phyloP scores from a whole-genome alignment of 2,797 vertebrate species.

The Sebastiscus tertius region DNA sequence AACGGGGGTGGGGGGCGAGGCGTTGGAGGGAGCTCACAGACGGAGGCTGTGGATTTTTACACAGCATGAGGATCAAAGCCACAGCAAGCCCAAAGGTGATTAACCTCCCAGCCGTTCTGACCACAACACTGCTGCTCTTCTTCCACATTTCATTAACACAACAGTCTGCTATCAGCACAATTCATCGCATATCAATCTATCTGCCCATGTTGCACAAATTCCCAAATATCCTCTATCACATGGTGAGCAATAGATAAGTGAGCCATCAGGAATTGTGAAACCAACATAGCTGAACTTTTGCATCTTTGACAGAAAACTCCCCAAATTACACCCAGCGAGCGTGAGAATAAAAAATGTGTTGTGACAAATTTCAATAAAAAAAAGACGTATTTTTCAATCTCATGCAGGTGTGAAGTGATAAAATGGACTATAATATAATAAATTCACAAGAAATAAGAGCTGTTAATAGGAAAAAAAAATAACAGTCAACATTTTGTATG shows the following conservation, averaged over 20 bases:
- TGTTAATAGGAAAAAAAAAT: neutral
- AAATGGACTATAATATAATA: neutral
- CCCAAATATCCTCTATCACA: neutral
- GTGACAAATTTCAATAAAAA: neutral
- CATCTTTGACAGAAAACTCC: constrained; percentile 1
- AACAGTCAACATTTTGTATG: neutral
- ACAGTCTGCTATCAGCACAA: constrained; percentile 15
- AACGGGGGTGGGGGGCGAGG: constrained; percentile 10
- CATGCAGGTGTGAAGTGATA: neutral
- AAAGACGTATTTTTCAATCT: neutral
- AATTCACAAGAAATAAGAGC: neutral
- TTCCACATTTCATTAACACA: constrained; percentile 51
- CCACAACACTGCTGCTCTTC: constrained; percentile 53
- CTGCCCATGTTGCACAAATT: constrained; percentile 8
- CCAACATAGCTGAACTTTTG: constrained; percentile 13
- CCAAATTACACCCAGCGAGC: neutral
- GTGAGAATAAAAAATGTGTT: neutral
- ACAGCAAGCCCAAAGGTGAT: constrained; percentile 73
- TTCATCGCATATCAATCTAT: constrained; percentile 14
- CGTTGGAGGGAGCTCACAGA: constrained; percentile 52
- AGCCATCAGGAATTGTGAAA: constrained; percentile 3
- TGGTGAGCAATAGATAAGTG: neutral
- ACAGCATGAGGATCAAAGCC: constrained; percentile 74
- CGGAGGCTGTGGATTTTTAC: constrained; percentile 72
- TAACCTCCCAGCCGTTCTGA: constrained; percentile 69